Evolutionary conservation across 2,888 invertebrate genomes (phyloP).

Genomic region (Trypoxylon attenuatum): DNA sequence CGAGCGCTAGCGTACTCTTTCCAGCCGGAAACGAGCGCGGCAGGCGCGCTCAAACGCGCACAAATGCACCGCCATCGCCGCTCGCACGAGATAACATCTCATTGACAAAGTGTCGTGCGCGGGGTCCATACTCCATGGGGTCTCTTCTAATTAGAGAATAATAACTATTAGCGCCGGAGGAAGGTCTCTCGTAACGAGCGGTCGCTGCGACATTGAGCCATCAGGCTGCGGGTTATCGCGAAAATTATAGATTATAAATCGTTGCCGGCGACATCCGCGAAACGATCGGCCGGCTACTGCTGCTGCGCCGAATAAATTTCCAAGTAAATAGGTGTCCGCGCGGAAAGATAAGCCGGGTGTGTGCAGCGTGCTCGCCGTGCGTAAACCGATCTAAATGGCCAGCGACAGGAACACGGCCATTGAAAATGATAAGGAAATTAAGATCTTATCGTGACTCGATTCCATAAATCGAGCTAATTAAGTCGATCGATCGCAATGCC

Average conservation of each 20-base stretch:
- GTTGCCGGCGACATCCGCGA: background rate
- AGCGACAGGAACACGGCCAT: conserved; percentile 18
- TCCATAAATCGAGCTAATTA: conserved; percentile 42
- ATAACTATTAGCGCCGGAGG: conserved; percentile 31
- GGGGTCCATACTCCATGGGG: conserved; percentile 17
- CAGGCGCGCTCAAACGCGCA: conserved; percentile 41
- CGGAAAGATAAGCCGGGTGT: conserved; percentile 19
- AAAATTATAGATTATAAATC: conserved; percentile 8
- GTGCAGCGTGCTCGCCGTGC: background rate
- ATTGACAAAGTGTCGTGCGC: conserved; percentile 55
- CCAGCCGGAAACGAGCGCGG: conserved; percentile 51
- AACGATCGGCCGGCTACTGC: conserved; percentile 3
- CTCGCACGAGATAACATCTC: conserved; percentile 53
- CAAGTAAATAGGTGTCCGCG: background rate
- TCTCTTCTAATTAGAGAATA: conserved; percentile 48
- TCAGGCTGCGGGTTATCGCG: conserved; percentile 8
- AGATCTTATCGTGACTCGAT: conserved; percentile 28
- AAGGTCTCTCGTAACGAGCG: conserved; percentile 2
- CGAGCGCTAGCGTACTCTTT: conserved; percentile 20
- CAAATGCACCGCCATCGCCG: too few relatives aligned
- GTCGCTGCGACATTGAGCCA: conserved; percentile 2
- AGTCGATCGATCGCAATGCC: conserved; percentile 11
- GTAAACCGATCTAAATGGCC: conserved; percentile 17
- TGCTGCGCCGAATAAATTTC: conserved; percentile 6
- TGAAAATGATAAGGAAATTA: conserved; percentile 18